Evolutionary conservation across 2,797 vertebrate species (phyloP), one percentile per base, ranked within the genome.

Genomic region (Acipenser ruthenus): DNA sequence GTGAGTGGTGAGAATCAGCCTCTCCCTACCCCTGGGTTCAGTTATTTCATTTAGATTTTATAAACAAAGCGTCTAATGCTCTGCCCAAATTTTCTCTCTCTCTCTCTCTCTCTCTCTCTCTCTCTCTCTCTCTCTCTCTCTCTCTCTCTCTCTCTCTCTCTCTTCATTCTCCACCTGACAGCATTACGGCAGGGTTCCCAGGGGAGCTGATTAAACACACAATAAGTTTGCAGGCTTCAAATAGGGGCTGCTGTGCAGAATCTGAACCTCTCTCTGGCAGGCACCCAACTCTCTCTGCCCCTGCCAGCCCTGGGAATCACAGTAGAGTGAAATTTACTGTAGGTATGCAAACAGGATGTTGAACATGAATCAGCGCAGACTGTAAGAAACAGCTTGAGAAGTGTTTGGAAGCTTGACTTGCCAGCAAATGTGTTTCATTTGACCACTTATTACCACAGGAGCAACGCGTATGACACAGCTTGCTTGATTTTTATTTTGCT

Each of bases 171-270:
- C 56, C 50, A 49, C 68, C 64, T 56, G 64, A 56, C 60, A 55
- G 50, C 53, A 64, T 66, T 62, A 60, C 10, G 15, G 49, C 55
- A 15, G 18, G 55, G 10, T 59, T 61, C 59, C 66, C 50, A 1
- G 60, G 64, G 18, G 64, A 51, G 50, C 68, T 62, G 50, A 62
- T 69, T 65, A 65, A 65, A 59, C 63, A 51, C 47, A 55, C 61
- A 65, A 7, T 9, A 12, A 12, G 51, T 53, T 53, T 9, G 51
- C 51, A 12, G 51, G 51, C 12, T 53, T 53, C 7, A 7, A 4
- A 6, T 12, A 53, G 12, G 8, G 51, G 51, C 51, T 9, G 6
- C 51, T 9, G 12, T 53, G 51, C 51, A 53, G 51, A 53, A 53
- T 9, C 51, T 53, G 51, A 8, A 8, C 51, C 51, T 12, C 51